These are phyloP conservation scores for Drosophila nigromelanica DNA, from an alignment of 1,140 invertebrate genomes.

Conservation along the genomic window DNA sequence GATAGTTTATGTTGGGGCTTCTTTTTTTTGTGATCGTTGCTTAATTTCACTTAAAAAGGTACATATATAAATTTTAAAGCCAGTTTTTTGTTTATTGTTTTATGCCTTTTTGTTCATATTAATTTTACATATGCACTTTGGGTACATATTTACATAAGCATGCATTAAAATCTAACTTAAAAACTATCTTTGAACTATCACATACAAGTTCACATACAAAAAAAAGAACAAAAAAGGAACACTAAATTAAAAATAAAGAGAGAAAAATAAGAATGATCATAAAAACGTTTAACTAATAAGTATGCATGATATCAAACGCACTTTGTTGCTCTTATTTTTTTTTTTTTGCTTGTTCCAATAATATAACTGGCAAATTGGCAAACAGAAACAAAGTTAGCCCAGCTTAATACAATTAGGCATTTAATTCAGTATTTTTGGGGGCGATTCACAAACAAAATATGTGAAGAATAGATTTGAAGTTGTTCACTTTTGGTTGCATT, in stretches of 20 bases:
- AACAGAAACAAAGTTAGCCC: too few species aligned
- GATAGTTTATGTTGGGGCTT: constrained; percentile 12
- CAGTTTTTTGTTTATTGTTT: constrained; percentile 35
- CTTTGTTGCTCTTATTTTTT: constrained; percentile 19
- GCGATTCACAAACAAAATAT: not conserved
- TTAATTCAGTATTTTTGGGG: too few species aligned
- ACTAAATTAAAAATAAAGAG: constrained; percentile 8
- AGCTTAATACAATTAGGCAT: too few species aligned
- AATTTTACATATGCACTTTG: constrained; percentile 13
- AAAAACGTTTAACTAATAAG: not conserved
- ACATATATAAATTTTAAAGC: constrained; percentile 53
- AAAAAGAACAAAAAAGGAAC: constrained; percentile 35
- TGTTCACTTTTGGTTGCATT: too few species aligned
- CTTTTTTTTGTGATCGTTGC: not conserved
- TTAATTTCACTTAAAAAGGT: constrained; percentile 3
- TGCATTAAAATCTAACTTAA: constrained; percentile 55
- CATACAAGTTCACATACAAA: constrained; percentile 77
- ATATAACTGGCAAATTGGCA: constrained; percentile 6
- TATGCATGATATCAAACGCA: constrained; percentile 30
- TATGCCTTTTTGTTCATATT: constrained; percentile 20
- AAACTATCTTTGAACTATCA: constrained; percentile 82
- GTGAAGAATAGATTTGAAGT: not conserved
- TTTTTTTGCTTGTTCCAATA: not conserved
- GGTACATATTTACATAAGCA: constrained; percentile 29
- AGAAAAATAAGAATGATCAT: constrained; percentile 1